Conservation (phyloP, 2,888 invertebrate genomes). For the Cerceris ruficornis region DNA sequence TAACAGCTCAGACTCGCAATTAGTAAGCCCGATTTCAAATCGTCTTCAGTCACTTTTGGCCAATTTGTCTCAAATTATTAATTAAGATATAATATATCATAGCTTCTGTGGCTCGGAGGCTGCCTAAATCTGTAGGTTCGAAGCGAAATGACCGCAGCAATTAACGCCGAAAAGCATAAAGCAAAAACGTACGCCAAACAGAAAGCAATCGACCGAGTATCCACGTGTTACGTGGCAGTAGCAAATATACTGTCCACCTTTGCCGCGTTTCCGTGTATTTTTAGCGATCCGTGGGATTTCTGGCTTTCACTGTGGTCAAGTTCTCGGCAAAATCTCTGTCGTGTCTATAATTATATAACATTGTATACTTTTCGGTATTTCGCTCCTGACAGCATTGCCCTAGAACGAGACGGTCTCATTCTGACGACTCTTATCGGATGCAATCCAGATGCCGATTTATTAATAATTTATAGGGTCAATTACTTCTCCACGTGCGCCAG, state of each 20-base stretch:
- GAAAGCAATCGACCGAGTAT: constrained; percentile 11
- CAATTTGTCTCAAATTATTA: too few species aligned
- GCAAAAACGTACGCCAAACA: too few species aligned
- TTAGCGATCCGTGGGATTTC: constrained; percentile 4
- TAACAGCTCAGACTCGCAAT: too few species aligned
- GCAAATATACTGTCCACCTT: background rate
- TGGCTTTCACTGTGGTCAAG: background rate
- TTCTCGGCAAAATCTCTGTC: background rate
- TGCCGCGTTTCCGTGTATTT: constrained; percentile 6
- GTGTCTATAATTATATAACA: constrained; percentile 4
- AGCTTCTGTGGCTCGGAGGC: too few species aligned
- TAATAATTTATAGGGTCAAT: constrained; percentile 17
- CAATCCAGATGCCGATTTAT: constrained; percentile 21
- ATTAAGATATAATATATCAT: too few species aligned
- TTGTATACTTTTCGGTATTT: background rate
- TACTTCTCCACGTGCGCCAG: background rate
- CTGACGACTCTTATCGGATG: constrained; percentile 4
- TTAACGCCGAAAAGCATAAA: too few species aligned
- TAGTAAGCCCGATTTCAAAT: too few species aligned
- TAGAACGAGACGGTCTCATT: too few species aligned
- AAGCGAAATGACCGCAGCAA: too few species aligned
- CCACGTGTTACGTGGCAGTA: constrained; percentile 3
- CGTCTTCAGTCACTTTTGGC: too few species aligned
- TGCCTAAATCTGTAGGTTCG: too few species aligned
- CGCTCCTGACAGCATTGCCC: too few species aligned